phyloP scores from a whole-genome alignment of 2,113 vertebrate species.

The Callionymus lyra region DNA sequence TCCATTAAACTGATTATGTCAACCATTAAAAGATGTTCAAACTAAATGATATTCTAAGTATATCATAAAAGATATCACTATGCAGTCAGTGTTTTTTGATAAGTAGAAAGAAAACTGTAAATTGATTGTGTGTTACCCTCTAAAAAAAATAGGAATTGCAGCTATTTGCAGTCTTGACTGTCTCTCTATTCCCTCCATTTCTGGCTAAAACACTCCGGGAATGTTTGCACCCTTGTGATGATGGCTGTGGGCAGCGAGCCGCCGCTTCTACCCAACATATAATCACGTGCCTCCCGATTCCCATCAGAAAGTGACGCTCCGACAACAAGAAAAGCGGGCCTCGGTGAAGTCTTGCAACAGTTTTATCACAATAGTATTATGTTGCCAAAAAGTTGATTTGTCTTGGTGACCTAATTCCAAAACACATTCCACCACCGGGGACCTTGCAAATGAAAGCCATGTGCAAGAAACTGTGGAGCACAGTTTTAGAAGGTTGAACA shows the following conservation, averaged over 20 bases:
- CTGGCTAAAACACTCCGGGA: conserved; percentile 39
- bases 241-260: conserved; percentile 22
- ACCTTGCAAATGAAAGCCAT: conserved; percentile 54
- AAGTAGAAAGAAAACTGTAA: too few relatives aligned
- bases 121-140: background rate
- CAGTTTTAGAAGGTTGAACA: conserved; percentile 26
- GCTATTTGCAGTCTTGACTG: conserved; percentile 48
- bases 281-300: conserved; percentile 24
- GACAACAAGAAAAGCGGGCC: conserved; percentile 5
- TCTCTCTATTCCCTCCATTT: conserved; percentile 3
- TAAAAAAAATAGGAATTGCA: conserved; percentile 63
- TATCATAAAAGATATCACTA: too few relatives aligned
- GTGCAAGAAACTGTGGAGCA: background rate
- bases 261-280: conserved; percentile 34
- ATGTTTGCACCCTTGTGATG: conserved; percentile 41
- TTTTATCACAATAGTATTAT: conserved; percentile 12
- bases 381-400: conserved; percentile 19
- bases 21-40: too few relatives aligned
- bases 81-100: too few relatives aligned
- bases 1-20: too few relatives aligned
- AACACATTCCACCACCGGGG: conserved; percentile 39
- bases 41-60: too few relatives aligned
- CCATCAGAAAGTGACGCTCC: conserved; percentile 9
- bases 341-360: background rate
- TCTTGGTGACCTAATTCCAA: conserved; percentile 52